Evolutionary conservation across 2,888 invertebrate genomes (phyloP), one percentile per base, ranked within the genome.

Genomic region (Synanthedon myopaeformis): DNA sequence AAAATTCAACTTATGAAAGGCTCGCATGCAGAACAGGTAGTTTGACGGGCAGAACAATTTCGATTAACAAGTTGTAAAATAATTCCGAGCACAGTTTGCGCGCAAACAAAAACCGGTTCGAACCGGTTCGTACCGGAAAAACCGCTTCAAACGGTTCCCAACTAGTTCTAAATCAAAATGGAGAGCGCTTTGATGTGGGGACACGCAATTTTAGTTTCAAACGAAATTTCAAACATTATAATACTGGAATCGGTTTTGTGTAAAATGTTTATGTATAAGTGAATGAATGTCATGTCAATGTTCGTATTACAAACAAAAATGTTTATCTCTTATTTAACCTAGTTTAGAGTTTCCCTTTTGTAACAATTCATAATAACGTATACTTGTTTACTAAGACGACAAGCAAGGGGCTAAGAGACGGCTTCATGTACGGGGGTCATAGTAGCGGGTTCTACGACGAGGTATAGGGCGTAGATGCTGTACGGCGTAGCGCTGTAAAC

Each of bases 151-250:
- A 52, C 52, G 13, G 41, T 23, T 28, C 42, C 23, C 17, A 52
- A 48, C 52, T 52, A 52, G 48, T 48, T 52, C 42, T 48, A 52
- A 52, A 52, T 52, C 48, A 52, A 52, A 52, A 52, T 42, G 41
- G 19, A 13, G 5, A 19, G 14, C 48, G 10, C 52, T 52, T 52
- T 52, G 52, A 52, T 52, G 52, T 48, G 52, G 52, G 14, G 52
- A 52, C 48, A 41, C 13, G 28, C 41, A 52, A 48, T 48, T 52
- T 52, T 51, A 51, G 49, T 49, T 49, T 49, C 19, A 19, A 49
- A 49, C 49, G 23, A 49, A 45, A 35, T 35, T 49, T 17, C 8
- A 17, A 49, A 49, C 19, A 23, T 49, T 49, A 19, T 49, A 49
- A 23, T 49, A 45, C n/a, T 5, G 45, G n/a, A 14, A 45, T 13